Conservation (phyloP, 2,888 invertebrate species). For the Cephus runcator region DNA sequence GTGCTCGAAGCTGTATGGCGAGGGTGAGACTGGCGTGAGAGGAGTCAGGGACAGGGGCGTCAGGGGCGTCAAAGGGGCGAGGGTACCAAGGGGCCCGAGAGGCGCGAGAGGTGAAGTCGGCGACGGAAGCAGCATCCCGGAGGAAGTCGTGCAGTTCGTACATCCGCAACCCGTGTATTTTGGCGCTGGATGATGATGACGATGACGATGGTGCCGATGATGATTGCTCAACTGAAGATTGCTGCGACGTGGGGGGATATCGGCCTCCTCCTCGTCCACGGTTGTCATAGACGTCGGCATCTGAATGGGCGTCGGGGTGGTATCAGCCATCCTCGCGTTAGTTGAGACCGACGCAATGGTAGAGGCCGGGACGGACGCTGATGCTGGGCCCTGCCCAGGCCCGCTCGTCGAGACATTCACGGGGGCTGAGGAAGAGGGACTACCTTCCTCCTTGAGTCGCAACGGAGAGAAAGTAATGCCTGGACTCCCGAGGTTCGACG, state of each 20-base stretch:
- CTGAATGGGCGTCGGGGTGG: too few species aligned
- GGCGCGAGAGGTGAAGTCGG: conserved; percentile 68
- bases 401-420: conserved; percentile 55
- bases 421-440: conserved; percentile 41
- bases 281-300: too few species aligned
- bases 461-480: conserved; percentile 70
- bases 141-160: conserved; percentile 29
- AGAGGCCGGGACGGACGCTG: conserved; percentile 48
- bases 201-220: conserved; percentile 36
- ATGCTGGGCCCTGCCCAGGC: conserved; percentile 32
- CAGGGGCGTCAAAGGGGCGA: conserved; percentile 52
- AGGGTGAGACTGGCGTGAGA: conserved; percentile 68
- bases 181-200: conserved; percentile 50
- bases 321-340: too few species aligned
- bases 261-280: too few species aligned
- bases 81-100: neutral
- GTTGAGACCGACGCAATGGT: too few species aligned
- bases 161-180: conserved; percentile 34
- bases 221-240: conserved; percentile 19
- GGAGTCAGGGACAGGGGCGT: conserved; percentile 66
- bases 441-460: conserved; percentile 65
- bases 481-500: conserved; percentile 67
- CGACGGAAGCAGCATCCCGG: conserved; percentile 58
- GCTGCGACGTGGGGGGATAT: neutral
- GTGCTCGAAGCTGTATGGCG: conserved; percentile 72